These are phyloP conservation scores for Nemotelus pantherinus DNA, from an alignment of 2,888 invertebrate genomes.

Conservation along the genomic window DNA sequence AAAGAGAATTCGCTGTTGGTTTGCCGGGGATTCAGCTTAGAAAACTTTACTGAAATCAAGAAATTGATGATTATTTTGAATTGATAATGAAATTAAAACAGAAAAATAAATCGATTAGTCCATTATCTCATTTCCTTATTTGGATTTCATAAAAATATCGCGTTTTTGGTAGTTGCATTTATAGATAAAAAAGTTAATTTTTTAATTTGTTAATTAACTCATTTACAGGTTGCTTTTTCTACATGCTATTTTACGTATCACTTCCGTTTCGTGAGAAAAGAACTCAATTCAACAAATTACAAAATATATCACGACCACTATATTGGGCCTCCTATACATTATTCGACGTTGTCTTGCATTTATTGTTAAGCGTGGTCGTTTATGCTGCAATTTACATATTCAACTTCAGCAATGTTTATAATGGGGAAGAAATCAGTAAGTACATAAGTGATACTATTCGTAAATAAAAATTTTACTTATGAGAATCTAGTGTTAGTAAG, in stretches of 20 bases:
- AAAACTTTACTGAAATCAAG: too few relatives aligned
- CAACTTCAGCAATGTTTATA: conserved; percentile 55
- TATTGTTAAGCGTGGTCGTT: conserved; percentile 56
- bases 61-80: too few relatives aligned
- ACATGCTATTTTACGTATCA: conserved; percentile 67
- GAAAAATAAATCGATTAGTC: too few relatives aligned
- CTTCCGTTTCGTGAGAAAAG: conserved; percentile 73
- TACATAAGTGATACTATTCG: background rate
- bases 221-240: conserved; percentile 59
- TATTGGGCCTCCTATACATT: conserved; percentile 73
- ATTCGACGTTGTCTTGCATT: conserved; percentile 67
- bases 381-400: conserved; percentile 53
- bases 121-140: too few relatives aligned
- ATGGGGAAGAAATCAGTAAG: conserved; percentile 58
- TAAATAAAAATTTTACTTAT: too few relatives aligned
- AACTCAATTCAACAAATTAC: conserved; percentile 73
- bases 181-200: too few relatives aligned
- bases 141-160: too few relatives aligned
- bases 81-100: too few relatives aligned
- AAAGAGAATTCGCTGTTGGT: too few relatives aligned
- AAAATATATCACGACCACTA: conserved; percentile 69
- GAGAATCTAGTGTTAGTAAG: too few relatives aligned
- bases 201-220: background rate
- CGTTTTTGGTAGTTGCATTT: too few relatives aligned
- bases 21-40: too few relatives aligned